Evolutionary conservation across 2,113 vertebrate genomes (phyloP), one percentile per base, ranked within the genome.

Genomic region (Pterocles burchelli): DNA sequence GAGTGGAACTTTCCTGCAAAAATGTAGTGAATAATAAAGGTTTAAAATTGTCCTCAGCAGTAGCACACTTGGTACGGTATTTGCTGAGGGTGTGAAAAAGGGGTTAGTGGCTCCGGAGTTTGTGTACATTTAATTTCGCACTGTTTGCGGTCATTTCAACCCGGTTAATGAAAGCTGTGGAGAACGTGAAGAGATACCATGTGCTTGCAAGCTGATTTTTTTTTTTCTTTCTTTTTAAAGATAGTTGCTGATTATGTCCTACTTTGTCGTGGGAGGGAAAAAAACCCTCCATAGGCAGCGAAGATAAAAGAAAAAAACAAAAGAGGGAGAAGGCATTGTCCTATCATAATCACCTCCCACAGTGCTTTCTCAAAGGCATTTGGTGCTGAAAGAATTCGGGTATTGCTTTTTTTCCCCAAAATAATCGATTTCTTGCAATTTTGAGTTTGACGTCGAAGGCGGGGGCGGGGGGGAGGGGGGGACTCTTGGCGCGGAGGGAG

Each of bases 61-160:
- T 61, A 67, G 48, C 58, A 89, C 46, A 11, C 38, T 87, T 13
- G 66, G 57, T 66, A 43, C 22, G 18, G 77, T 95, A 10, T 90
- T 89, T 94, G 81, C 94, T 70, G 59, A 85, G 45, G 52, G 72
- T n/a, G 76, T 22, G 88, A 90, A 65, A 63, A 66, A 96, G 91
- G 85, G 90, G 87, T 95, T 90, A 25, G 51, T 61, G 74, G 58
- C 85, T 97, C 68, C 43, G 59, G 75, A 82, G 45, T 97, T 89
- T 97, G 93, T 97, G 97, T 97, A 96, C 46, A 66, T 97, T 95
- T 94, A 96, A 97, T 97, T 97, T 97, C 96, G 75, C 95, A 84
- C 95, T 97, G 95, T 97, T 95, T 94, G 96, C 22, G 74, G 94
- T 95, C 91, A 95, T 97, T 98, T 97, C 95, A 89, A 85, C 76